These are phyloP conservation scores for Silurus asotus DNA, from an alignment of 2,113 vertebrate genomes.

Conservation along the genomic window DNA sequence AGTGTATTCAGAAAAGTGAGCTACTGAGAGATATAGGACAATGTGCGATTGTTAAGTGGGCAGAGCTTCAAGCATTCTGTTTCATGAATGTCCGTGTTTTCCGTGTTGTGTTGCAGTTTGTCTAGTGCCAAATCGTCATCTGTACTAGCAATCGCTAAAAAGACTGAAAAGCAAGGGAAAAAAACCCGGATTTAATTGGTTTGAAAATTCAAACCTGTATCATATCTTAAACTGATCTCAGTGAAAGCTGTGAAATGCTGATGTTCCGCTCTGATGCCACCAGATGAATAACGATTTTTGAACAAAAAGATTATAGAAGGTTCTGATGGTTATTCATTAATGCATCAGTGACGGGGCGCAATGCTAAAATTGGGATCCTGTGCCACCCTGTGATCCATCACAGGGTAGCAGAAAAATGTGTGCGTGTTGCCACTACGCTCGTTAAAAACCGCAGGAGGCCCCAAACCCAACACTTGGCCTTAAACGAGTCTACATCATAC, in stretches of 20 bases:
- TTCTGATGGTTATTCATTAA: slow-evolving; percentile 15
- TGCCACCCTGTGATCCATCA: slow-evolving; percentile 2
- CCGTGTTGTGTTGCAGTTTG: background rate
- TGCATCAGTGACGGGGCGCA: background rate
- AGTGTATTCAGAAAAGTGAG: no score
- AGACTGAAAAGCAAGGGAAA: background rate
- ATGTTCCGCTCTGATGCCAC: slow-evolving; percentile 5
- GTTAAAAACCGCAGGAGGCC: slow-evolving; percentile 29
- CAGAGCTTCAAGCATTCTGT: no score
- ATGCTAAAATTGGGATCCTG: slow-evolving; percentile 14
- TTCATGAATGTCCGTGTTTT: no score
- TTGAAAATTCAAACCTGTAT: background rate
- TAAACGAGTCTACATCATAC: slow-evolving; percentile 24
- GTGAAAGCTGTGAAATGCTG: background rate
- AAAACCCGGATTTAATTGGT: background rate
- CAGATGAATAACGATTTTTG: slow-evolving; percentile 1
- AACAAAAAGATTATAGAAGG: slow-evolving; percentile 5
- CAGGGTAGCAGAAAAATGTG: slow-evolving; percentile 2
- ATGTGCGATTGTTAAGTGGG: no score
- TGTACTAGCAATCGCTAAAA: background rate
- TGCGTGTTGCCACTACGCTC: slow-evolving; percentile 2
- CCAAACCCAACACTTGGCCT: slow-evolving; percentile 11
- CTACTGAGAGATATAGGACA: no score
- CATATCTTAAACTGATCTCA: background rate
- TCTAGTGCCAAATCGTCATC: no score